phyloP scores from a whole-genome alignment of 1,140 invertebrate genomes.

The Meloidogyne floridensis region DNA sequence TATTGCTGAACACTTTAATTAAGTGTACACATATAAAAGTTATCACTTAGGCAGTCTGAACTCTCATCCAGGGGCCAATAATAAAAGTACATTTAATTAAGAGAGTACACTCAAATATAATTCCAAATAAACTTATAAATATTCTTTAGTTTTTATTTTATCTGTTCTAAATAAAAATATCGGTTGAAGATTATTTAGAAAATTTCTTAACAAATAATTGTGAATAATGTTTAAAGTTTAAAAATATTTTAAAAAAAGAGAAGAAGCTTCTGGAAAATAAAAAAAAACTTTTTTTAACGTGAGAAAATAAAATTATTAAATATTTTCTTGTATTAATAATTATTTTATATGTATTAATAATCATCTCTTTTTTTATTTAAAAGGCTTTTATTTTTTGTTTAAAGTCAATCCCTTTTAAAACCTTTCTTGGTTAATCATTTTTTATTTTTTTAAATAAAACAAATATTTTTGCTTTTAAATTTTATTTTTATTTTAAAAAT shows the following conservation, averaged over 20 bases:
- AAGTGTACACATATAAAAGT: too few species aligned
- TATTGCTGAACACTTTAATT: too few species aligned
- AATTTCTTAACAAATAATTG: not conserved
- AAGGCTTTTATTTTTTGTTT: not conserved
- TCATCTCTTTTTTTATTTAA: conserved; percentile 6
- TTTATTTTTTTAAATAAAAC: not conserved
- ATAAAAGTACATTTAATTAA: too few species aligned
- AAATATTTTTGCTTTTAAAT: too few species aligned
- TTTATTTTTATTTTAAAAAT: not conserved
- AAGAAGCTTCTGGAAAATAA: not conserved
- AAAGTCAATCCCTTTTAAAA: not conserved
- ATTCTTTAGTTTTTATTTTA: too few species aligned
- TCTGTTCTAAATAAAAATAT: not conserved
- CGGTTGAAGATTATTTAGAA: not conserved
- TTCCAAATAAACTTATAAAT: too few species aligned
- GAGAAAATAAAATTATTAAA: not conserved
- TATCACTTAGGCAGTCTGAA: too few species aligned
- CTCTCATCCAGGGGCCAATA: too few species aligned
- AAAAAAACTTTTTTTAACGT: not conserved
- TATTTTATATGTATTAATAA: not conserved
- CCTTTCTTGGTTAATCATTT: not conserved
- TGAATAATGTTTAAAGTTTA: not conserved
- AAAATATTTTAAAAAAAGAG: not conserved
- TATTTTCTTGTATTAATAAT: not conserved
- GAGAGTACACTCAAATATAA: too few species aligned